Percentiles rank a stretch among this genome's conserved stretches.
phyloP scores from a whole-genome alignment of 92 coral and sea anemone genomes.

The Galaxea fascicularis region DNA sequence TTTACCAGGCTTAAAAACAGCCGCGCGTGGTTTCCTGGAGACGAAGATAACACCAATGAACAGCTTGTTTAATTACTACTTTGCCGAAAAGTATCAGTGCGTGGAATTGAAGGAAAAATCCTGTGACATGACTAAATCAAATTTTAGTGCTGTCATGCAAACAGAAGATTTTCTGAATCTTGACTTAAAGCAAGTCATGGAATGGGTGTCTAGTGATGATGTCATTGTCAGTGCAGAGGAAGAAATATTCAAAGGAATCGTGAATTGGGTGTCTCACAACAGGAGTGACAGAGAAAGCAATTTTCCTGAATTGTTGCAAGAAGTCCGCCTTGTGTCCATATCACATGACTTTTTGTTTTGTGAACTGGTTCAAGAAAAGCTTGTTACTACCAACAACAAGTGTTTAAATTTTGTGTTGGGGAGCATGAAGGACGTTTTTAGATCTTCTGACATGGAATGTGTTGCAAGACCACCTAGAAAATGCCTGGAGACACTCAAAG shows the following conservation, averaged over 20 bases:
- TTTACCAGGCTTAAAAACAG: constrained; percentile 12
- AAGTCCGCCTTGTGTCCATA: neutral
- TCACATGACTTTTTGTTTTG: neutral
- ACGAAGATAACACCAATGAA: neutral
- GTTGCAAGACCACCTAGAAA: neutral
- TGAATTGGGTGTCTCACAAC: constrained; percentile 14
- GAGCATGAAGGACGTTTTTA: too few species aligned
- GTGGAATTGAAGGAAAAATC: neutral
- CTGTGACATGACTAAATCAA: neutral
- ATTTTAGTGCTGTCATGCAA: neutral
- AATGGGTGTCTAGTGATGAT: constrained; percentile 13
- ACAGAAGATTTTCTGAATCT: constrained; percentile 6
- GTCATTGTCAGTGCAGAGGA: neutral
- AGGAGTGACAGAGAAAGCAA: neutral
- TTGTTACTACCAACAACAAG: neutral
- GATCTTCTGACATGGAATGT: neutral
- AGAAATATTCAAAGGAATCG: neutral
- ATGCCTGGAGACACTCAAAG: neutral
- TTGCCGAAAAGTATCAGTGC: constrained; percentile 18
- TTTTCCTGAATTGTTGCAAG: neutral
- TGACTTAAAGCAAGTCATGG: neutral
- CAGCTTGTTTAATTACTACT: neutral
- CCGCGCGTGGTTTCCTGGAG: neutral
- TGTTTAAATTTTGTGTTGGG: constrained; percentile 3
- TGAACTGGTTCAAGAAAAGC: neutral